phyloP scores from a whole-genome alignment of 2,888 invertebrate species.

The Theretra japonica region DNA sequence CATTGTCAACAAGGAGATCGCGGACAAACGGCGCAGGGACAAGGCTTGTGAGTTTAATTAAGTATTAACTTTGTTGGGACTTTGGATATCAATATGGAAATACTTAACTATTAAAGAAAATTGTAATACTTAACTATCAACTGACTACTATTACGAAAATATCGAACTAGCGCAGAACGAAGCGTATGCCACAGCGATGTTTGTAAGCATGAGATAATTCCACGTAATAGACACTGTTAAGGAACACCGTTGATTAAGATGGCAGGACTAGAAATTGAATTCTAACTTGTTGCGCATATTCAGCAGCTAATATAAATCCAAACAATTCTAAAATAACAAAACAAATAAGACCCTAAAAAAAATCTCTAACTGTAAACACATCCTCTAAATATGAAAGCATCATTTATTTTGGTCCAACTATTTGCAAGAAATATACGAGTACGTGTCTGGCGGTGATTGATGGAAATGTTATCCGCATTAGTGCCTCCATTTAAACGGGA shows the following conservation, averaged over 20 bases:
- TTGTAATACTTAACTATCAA: too few relatives aligned
- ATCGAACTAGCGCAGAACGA: too few relatives aligned
- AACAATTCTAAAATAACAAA: neutral
- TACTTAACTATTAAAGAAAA: too few relatives aligned
- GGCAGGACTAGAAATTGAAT: too few relatives aligned
- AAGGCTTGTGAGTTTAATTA: conserved; percentile 65
- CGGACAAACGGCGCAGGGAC: conserved; percentile 71
- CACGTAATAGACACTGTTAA: too few relatives aligned
- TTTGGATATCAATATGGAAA: too few relatives aligned
- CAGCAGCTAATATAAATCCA: too few relatives aligned
- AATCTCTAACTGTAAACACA: neutral
- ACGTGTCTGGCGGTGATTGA: conserved; percentile 17
- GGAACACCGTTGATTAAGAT: too few relatives aligned
- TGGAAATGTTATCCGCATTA: conserved; percentile 7
- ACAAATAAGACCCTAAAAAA: neutral
- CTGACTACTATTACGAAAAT: too few relatives aligned
- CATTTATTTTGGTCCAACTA: conserved; percentile 22
- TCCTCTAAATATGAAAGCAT: conserved; percentile 2
- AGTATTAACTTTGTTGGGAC: neutral
- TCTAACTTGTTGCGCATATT: too few relatives aligned
- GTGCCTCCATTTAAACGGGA: conserved; percentile 21
- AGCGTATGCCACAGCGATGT: too few relatives aligned
- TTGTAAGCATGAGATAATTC: too few relatives aligned
- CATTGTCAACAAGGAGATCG: conserved; percentile 74
- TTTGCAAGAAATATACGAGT: conserved; percentile 24